Percentiles rank a stretch among this genome's conserved stretches.
phyloP scores from a whole-genome alignment of 1,140 invertebrate species.

The Aleiodes sp. region DNA sequence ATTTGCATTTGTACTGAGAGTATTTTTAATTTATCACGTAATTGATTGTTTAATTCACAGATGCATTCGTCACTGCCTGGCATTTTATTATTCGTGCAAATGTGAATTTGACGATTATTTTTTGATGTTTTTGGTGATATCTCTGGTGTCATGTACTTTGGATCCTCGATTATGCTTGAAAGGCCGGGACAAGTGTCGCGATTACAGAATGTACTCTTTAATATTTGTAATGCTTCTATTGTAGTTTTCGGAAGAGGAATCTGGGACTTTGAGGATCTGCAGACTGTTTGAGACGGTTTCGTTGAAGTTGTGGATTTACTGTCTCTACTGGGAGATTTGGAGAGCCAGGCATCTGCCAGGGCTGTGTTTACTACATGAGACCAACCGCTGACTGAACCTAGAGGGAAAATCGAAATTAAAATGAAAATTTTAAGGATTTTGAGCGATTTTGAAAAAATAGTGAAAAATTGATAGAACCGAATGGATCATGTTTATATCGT shows the following conservation, averaged over 20 bases:
- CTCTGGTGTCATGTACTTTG: neutral
- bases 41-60: neutral
- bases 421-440: too few species aligned
- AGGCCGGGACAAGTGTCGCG: conserved; percentile 32
- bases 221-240: conserved; percentile 35
- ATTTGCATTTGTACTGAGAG: neutral
- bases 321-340: conserved; percentile 17
- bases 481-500: too few species aligned
- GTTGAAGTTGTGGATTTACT: conserved; percentile 16
- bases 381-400: conserved; percentile 36
- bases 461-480: too few species aligned
- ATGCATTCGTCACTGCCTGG: neutral
- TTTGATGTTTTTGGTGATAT: neutral
- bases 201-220: conserved; percentile 42
- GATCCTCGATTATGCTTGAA: neutral
- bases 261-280: neutral
- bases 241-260: conserved; percentile 17
- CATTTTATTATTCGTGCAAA: neutral
- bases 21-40: neutral
- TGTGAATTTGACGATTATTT: neutral
- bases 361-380: conserved; percentile 30
- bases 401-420: too few species aligned
- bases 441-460: too few species aligned
- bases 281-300: neutral
- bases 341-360: conserved; percentile 30